Conservation (phyloP, 2,113 vertebrate species). For the Siphamia tubifer region DNA sequence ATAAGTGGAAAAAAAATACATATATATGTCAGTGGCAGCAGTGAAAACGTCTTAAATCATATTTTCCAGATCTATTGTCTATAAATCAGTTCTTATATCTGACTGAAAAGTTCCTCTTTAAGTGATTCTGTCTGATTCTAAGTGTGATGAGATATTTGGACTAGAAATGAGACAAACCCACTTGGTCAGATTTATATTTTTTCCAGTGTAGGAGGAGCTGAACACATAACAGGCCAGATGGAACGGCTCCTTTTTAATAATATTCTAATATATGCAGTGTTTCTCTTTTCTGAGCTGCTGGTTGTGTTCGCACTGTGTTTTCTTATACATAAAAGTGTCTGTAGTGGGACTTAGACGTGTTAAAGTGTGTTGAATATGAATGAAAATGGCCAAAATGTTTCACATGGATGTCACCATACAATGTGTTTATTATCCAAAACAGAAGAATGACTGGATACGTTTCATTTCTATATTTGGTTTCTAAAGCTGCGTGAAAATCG, state of each 20-base stretch:
- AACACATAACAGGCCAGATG: too few species aligned
- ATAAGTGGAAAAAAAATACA: too few species aligned
- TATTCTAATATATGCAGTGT: background rate
- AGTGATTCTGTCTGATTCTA: too few species aligned
- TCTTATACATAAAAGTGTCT: background rate
- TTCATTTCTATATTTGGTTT: background rate
- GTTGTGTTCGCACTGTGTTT: slow-evolving; percentile 32
- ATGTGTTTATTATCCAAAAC: slow-evolving; percentile 15
- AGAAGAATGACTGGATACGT: background rate
- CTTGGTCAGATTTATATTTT: too few species aligned
- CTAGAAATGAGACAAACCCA: too few species aligned
- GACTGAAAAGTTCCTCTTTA: too few species aligned
- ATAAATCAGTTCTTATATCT: too few species aligned
- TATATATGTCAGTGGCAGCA: too few species aligned
- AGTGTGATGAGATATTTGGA: too few species aligned
- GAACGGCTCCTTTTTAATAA: background rate
- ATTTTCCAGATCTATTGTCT: too few species aligned
- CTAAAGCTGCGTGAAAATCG: background rate
- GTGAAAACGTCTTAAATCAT: too few species aligned
- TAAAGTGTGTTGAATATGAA: slow-evolving; percentile 39
- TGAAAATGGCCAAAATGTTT: slow-evolving; percentile 35
- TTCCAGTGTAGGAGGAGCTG: background rate
- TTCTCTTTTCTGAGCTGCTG: background rate
- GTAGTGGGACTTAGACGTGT: slow-evolving; percentile 2
- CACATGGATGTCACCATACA: slow-evolving; percentile 39